A percentile compares a stretch with the other conserved stretches of the same genome.
Conservation (phyloP, 2,888 invertebrate genomes). For the Autographa pulchrina region DNA sequence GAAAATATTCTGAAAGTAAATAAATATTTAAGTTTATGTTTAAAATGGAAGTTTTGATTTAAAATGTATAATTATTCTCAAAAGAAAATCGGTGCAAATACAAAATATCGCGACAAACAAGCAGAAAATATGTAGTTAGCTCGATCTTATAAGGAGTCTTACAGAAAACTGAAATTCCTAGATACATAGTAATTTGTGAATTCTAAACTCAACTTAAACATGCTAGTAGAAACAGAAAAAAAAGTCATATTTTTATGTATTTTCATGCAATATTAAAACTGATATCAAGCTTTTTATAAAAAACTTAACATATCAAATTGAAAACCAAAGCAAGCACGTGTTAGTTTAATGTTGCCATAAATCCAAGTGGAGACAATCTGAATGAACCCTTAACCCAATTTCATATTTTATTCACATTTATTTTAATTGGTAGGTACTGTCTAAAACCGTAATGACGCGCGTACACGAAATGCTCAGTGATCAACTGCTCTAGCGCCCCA, state of each 20-base stretch:
- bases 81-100: not conserved
- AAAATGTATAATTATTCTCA: not conserved
- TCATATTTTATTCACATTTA: not conserved
- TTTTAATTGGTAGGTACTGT: not conserved
- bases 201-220: not conserved
- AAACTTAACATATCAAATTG: not conserved
- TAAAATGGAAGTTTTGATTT: slow-evolving; percentile 16
- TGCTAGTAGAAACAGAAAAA: not conserved
- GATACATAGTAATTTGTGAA: not conserved
- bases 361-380: not conserved
- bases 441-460: not conserved
- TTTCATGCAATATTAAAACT: slow-evolving; percentile 4
- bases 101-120: not conserved
- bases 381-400: not conserved
- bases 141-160: not conserved
- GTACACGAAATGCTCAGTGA: too few species aligned
- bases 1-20: slow-evolving; percentile 53
- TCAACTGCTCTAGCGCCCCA: too few species aligned
- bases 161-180: not conserved
- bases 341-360: not conserved
- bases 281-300: not conserved
- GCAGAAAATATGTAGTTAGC: not conserved
- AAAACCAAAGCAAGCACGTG: not conserved
- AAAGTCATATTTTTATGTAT: not conserved
- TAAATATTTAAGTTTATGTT: not conserved